Base-by-base conservation (phyloP, 2,888 invertebrate genomes). In the Chrysopilus asiliformis region DNA sequence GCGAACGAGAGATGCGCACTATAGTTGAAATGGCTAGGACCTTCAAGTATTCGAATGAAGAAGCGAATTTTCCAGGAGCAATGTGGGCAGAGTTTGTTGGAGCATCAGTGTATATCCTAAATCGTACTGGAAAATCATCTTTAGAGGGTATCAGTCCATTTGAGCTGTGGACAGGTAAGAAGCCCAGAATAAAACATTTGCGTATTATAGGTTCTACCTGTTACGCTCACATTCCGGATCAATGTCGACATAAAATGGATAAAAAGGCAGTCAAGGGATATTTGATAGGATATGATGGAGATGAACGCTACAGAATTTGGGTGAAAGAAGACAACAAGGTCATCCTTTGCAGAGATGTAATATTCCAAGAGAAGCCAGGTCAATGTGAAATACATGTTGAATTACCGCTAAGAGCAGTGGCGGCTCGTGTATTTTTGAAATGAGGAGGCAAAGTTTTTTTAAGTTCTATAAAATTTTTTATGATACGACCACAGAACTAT, bases 11-110 rank as follows among this genome's bases (percentile, higher is more conserved):
- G 15, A 49, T 47, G 19, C 16, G 45, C 15, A 45, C 45, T 4
- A 32, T 47, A 12, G 38, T 45, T n/a, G 50, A 48, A 22, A 42
- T 39, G 20, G 44, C 47, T 5, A 41, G 51, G 24, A 44, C 43
- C 7, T 22, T 22, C 22, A 22, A 10, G 22, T 22, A 22, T 22
- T 22, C 7, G 10, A 22, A 22, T 10, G 7, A 10, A 7, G 22
- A 15, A 25, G 16, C 10, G 7, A 22, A 22, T 8, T 16, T 34
- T 34, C 26, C 34, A 26, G 26, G 26, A 7, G 4, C 4, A 3
- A 26, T 34, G 8, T 34, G 26, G 34, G 34, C 34, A 4, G 34
- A 34, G 16, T 12, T 34, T 10, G 22, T 32, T 3, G 22, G 12
- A 4, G 22, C 22, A n/a, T 14, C 26, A 6, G 26, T 34, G 9